Evolutionary conservation across 2,888 invertebrate genomes (phyloP), one percentile per base, ranked within the genome.

Genomic region (Trissolcus brochymenae): DNA sequence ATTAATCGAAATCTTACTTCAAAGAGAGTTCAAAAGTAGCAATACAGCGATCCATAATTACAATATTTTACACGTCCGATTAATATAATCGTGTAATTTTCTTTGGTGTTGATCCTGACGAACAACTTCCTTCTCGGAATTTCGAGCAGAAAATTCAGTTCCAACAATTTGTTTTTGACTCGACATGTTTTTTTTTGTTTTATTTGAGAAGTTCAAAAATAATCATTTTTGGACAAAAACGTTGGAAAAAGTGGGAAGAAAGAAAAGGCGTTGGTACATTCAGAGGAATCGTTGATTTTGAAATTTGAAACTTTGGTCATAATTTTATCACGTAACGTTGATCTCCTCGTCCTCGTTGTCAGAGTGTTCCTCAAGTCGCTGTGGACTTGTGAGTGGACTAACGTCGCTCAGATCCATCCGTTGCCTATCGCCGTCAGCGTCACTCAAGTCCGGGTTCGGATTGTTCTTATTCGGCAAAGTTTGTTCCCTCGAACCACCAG

Each of bases 381-480:
- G 86, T 13, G 88, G 87, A 87, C 82, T 90, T 83, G 80, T 84
- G 25, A 85, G 80, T 11, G 88, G 87, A 78, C 86, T 88, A 59
- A 83, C 88, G 81, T 92, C 92, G 72, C 90, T 91, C 65, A 91
- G 85, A 81, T 92, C 92, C 78, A 94, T 87, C 83, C 93, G 93
- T 0, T 94, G 93, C 72, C 94, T 93, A 89, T 96, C 95, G 13
- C 94, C 94, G 84, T 95, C 95, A 0, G 95, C 96, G 87, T 98
- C 98, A 80, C 96, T 97, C 55, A 98, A 90, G 87, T 98, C 98
- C 0, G 98, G 98, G 89, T 98, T 96, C 0, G 98, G 98, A 89
- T 98, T 98, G 91, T 97, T 97, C 89, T 98, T 98, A 89, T 97
- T 98, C 0, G 98, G 98, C 21, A 98, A 90, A 0, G 98, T 98